Evolutionary conservation across 2,888 invertebrate genomes (phyloP), one percentile per base, ranked within the genome.

Genomic region (Uloborus plumipes): DNA sequence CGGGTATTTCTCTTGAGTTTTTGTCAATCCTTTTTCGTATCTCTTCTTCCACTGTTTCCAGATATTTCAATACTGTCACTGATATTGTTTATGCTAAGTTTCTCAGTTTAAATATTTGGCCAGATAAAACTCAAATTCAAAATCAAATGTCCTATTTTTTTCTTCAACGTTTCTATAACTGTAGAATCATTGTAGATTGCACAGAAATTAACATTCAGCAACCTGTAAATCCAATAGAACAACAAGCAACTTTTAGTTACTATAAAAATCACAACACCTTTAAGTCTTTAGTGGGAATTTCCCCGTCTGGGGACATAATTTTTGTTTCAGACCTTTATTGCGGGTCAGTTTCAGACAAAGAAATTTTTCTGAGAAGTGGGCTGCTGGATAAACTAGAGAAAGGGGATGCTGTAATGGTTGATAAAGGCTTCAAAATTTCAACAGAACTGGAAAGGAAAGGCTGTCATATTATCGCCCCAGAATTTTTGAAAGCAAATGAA

Each of bases 171-270:
- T 53, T 16, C 6, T n/a, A 15, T n/a, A 15, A n/a, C n/a, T 53
- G 53, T n/a, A 53, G 53, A 53, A 53, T 53, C 2, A 53, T 53
- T 53, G n/a, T 53, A 15, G 53, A 53, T 53, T 53, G 53, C 53
- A 53, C 53, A 16, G 53, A 53, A 53, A 16, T 53, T 3, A n/a
- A 53, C 15, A 53, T 53, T 53, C 53, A 53, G 6, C 26, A 53
- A 53, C 53, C 53, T 2, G 15, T 53, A 16, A 53, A 53, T 53
- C 53, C 53, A 53, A 3, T n/a, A 16, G 16, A 53, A n/a, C 53
- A 53, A 53, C 53, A 53, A 6, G n/a, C n/a, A n/a, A 53, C 53
- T n/a, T 53, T 53, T 7, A 53, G 53, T 53, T 16, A 53, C n/a
- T 53, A 53, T 7, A 53, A 53, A 53, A 53, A 53, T 6, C 53